Base-by-base conservation (phyloP, 1,140 invertebrate species). In the Drosophila navojoa region DNA sequence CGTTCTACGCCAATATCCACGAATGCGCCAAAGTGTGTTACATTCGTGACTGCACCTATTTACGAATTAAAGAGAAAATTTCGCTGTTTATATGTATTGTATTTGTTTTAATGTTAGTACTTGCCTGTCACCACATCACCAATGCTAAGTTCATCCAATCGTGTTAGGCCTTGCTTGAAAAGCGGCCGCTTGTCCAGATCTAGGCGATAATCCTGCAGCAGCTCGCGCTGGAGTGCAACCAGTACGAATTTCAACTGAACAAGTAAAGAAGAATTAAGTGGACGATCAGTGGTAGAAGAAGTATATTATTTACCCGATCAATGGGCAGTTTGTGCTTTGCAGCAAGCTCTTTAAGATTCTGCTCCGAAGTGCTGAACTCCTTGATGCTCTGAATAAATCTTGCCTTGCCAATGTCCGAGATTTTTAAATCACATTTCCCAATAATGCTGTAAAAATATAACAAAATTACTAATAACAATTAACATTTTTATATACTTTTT, bases 21-120 rank as follows among this genome's bases (percentile, higher is more conserved):
- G 92, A 98, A 99, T 44, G 95, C 95, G 13, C 98, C 98, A 92
- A 98, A 98, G 73, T 96, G 95, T 0, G 97, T 97, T 0, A 97
- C 95, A 92, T 98, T 99, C 5, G 93, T 94, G 0, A 97, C 95
- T 1, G 94, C 93, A 16, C 96, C 70, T 72, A 35, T 35, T 15
- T 9, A 15, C 13, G 55, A 7, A 44, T 15, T 9, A 13, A 13
- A 57, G 6, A 44, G 10, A 3, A 7, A 29, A 6, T 1, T 45
- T 35, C 19, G 35, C 7, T 49, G 2, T 15, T 19, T 10, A 42
- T 29, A 29, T 3, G 5, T 29, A 13, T 16, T 10, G 2, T 27
- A 13, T 13, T 10, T 19, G 11, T 40, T 6, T 58, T 5, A 13
- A 2, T 52, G 0, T 2, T 9, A 13, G 0, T 1, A 25, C 61